Percentiles rank a stretch among this genome's conserved stretches.
phyloP scores from a whole-genome alignment of 1,140 invertebrate genomes.

The Drosophila nigromelanica region DNA sequence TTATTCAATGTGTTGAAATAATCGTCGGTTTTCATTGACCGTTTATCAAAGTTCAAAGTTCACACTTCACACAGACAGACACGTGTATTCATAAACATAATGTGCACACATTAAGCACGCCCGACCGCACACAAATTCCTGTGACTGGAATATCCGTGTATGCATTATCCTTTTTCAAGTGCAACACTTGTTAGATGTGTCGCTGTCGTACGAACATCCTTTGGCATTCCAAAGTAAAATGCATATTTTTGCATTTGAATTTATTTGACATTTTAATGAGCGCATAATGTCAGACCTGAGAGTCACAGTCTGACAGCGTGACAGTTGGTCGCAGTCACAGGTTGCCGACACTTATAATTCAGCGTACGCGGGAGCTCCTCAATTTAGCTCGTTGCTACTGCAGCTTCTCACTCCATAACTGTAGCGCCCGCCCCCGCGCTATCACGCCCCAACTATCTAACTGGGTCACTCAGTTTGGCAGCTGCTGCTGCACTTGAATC shows the following conservation, averaged over 20 bases:
- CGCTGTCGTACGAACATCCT: slow-evolving; percentile 14
- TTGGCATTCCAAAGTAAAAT: slow-evolving; percentile 40
- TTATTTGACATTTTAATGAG: slow-evolving; percentile 83
- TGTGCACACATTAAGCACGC: slow-evolving; percentile 5
- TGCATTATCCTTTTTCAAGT: slow-evolving; percentile 53
- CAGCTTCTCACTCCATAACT: neutral
- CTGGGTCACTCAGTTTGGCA: slow-evolving; percentile 77
- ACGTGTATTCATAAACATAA: neutral
- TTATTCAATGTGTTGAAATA: neutral
- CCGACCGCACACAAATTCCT: slow-evolving; percentile 17
- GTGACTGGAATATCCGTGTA: slow-evolving; percentile 29
- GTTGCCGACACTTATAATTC: slow-evolving; percentile 37
- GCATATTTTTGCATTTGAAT: slow-evolving; percentile 72
- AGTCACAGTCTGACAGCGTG: slow-evolving; percentile 3
- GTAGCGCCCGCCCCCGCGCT: neutral
- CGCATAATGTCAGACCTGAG: slow-evolving; percentile 61
- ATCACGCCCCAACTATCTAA: slow-evolving; percentile 43
- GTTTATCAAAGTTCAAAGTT: slow-evolving; percentile 69
- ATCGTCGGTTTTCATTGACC: slow-evolving; percentile 29
- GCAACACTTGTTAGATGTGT: slow-evolving; percentile 39
- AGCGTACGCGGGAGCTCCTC: slow-evolving; percentile 21
- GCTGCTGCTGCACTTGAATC: slow-evolving; percentile 72
- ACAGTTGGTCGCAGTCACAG: slow-evolving; percentile 37
- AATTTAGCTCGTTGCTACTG: slow-evolving; percentile 18
- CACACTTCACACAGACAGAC: slow-evolving; percentile 9